A percentile compares a stretch with the other conserved stretches of the same genome.
These are phyloP conservation scores for Serripes groenlandicus DNA, from an alignment of 2,888 invertebrate species.

Conservation along the genomic window DNA sequence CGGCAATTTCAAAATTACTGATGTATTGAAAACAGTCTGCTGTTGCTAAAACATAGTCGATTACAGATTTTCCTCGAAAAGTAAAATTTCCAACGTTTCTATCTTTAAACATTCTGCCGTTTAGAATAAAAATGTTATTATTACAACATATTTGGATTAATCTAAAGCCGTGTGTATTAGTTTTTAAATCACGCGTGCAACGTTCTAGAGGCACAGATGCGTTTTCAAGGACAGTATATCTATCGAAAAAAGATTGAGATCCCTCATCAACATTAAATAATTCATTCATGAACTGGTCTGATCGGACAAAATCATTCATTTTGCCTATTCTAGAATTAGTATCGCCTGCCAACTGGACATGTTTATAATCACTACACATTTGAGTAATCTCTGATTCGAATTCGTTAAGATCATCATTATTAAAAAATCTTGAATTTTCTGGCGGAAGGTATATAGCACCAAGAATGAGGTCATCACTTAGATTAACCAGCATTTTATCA, in stretches of 20 bases:
- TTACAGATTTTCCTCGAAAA: slow-evolving; percentile 28
- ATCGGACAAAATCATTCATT: slow-evolving; percentile 7
- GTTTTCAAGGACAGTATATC: background rate
- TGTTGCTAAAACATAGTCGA: slow-evolving; percentile 31
- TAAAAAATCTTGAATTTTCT: slow-evolving; percentile 23
- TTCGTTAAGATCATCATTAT: slow-evolving; percentile 1
- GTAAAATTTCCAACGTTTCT: slow-evolving; percentile 22
- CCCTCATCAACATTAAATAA: slow-evolving; percentile 15
- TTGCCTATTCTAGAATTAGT: slow-evolving; percentile 1
- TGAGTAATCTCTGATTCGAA: slow-evolving; percentile 22
- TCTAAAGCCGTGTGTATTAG: slow-evolving; percentile 22
- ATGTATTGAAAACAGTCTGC: slow-evolving; percentile 8
- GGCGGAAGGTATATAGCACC: slow-evolving; percentile 28
- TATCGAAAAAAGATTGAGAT: background rate
- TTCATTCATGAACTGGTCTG: background rate
- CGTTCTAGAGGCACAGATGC: slow-evolving; percentile 6
- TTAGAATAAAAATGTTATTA: slow-evolving; percentile 35
- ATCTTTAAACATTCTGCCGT: slow-evolving; percentile 25
- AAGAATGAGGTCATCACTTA: slow-evolving; percentile 1
- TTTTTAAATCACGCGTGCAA: slow-evolving; percentile 12
- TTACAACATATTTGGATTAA: slow-evolving; percentile 29
- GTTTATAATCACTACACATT: background rate
- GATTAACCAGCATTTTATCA: background rate
- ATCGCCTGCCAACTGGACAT: slow-evolving; percentile 20
- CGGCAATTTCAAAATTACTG: slow-evolving; percentile 23